A percentile compares a stretch with the other conserved stretches of the same genome.
Evolutionary conservation across 2,797 vertebrate species (phyloP).

Genomic region (Scyliorhinus canicula): DNA sequence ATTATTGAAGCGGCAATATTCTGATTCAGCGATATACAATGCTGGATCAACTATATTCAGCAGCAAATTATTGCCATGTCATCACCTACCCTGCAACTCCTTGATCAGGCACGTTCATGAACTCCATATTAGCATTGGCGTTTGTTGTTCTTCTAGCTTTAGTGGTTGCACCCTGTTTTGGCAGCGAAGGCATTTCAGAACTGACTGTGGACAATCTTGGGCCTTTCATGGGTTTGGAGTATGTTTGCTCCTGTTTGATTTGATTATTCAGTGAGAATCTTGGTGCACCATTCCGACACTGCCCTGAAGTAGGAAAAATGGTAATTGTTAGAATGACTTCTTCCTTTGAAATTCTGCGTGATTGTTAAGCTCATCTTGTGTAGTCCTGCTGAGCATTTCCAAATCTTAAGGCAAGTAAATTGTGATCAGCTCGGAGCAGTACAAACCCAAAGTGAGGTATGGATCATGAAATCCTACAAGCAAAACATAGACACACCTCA

Average conservation of each 20-base stretch:
- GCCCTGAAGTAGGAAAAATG: constrained; percentile 46
- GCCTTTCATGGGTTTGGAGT: constrained; percentile 52
- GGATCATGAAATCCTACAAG: neutral
- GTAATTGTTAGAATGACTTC: neutral
- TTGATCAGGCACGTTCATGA: constrained; percentile 90
- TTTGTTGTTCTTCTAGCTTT: constrained; percentile 44
- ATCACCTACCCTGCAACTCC: constrained; percentile 81
- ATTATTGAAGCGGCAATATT: too few relatives aligned
- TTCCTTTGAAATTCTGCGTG: neutral
- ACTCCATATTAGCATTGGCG: constrained; percentile 72
- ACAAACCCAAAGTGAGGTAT: neutral
- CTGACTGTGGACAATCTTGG: constrained; percentile 53
- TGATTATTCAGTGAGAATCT: constrained; percentile 49
- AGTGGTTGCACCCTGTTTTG: constrained; percentile 53
- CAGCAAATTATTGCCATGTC: too few relatives aligned
- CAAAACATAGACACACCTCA: neutral
- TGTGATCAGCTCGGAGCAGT: neutral
- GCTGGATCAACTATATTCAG: too few relatives aligned
- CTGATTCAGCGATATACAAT: too few relatives aligned
- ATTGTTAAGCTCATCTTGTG: neutral
- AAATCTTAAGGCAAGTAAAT: neutral
- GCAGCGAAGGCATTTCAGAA: constrained; percentile 44
- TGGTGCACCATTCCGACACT: constrained; percentile 70
- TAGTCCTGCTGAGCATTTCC: neutral
- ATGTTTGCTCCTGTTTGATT: constrained; percentile 51